Percentiles rank a stretch among this genome's conserved stretches.
These are phyloP conservation scores for Frankliniella fusca DNA, from an alignment of 2,888 invertebrate genomes.

Conservation along the genomic window DNA sequence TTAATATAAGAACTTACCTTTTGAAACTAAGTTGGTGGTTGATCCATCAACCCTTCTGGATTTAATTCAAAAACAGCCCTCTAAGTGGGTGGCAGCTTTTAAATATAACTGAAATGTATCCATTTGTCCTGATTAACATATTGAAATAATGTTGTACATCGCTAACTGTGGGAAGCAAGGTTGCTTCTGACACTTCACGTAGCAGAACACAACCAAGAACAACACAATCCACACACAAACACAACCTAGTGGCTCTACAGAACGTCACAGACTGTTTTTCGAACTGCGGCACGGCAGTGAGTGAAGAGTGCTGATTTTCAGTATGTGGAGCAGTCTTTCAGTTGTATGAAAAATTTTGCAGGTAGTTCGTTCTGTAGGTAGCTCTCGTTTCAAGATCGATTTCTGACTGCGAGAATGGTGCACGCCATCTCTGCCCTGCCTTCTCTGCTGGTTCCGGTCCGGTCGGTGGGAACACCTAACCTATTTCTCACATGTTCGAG, in stretches of 20 bases:
- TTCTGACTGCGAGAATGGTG: not conserved
- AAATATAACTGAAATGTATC: not conserved
- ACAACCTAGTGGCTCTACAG: not conserved
- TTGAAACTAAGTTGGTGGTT: not conserved
- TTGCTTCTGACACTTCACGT: constrained; percentile 5
- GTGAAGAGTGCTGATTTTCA: not conserved
- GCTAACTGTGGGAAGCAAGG: not conserved
- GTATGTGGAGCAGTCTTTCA: not conserved
- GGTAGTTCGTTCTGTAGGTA: not conserved
- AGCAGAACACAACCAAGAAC: constrained; percentile 20
- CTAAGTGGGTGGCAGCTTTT: not conserved
- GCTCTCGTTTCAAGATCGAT: not conserved
- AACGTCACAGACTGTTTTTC: constrained; percentile 8
- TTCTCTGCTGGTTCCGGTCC: too few species aligned
- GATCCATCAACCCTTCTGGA: not conserved
- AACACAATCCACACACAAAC: not conserved
- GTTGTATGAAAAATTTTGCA: not conserved
- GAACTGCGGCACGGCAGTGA: not conserved
- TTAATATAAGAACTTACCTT: not conserved
- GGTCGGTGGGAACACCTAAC: not conserved
- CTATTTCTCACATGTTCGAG: not conserved
- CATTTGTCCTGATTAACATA: constrained; percentile 19
- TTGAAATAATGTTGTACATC: not conserved
- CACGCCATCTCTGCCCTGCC: too few species aligned
- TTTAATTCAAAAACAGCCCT: not conserved